Evolutionary conservation across 2,888 invertebrate species (phyloP).

Genomic region (Globia sparganii): DNA sequence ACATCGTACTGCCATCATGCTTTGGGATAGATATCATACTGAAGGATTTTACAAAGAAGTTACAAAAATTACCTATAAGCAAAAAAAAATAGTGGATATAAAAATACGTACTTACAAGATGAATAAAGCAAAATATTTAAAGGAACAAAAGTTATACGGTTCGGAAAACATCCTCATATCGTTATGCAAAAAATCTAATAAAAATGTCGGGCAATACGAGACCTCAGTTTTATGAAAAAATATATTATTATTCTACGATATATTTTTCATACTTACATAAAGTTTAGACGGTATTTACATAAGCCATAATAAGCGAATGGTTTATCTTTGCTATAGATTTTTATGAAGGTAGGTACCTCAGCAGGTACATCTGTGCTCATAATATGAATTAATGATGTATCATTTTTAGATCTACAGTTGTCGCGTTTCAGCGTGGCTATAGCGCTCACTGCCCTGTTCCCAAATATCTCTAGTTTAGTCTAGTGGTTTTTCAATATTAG

Average conservation of each 20-base stretch:
- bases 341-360: neutral
- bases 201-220: constrained; percentile 50
- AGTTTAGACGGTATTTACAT: constrained; percentile 26
- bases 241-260: constrained; percentile 36
- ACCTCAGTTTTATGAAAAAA: constrained; percentile 52
- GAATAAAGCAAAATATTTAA: constrained; percentile 26
- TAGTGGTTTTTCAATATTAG: neutral
- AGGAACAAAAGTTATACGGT: constrained; percentile 36
- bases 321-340: constrained; percentile 14
- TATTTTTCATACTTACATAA: constrained; percentile 41
- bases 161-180: constrained; percentile 40
- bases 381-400: constrained; percentile 1
- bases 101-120: neutral
- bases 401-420: neutral
- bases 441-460: neutral
- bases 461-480: neutral
- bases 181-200: constrained; percentile 61
- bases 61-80: neutral
- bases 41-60: neutral
- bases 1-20: neutral
- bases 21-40: neutral
- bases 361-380: neutral
- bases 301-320: constrained; percentile 33
- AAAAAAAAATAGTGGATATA: constrained; percentile 1
- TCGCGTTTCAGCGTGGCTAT: neutral